Base-by-base conservation (phyloP, 1,140 invertebrate genomes). In the Neodiprion virginianus region DNA sequence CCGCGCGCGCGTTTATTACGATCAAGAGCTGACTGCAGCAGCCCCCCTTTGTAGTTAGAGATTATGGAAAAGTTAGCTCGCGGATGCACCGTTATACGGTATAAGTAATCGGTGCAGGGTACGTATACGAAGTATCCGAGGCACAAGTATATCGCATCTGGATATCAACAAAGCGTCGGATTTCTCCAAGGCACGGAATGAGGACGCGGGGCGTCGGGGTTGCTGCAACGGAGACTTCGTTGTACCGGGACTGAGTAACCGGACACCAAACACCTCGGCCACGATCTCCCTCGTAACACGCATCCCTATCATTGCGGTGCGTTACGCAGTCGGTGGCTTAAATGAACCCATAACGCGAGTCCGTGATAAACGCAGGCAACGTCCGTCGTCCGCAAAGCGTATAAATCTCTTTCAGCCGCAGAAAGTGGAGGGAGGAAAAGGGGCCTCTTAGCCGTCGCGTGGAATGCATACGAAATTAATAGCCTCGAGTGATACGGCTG, bases 401-500 rank as follows among this genome's bases (percentile, higher is more conserved):
- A 61, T 61, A 61, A 61, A 61, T 61, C 53, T 61, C 53, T 14
- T 61, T 17, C 53, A 61, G n/a, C 5, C 53, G 53, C 8, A 61
- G 53, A 61, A 61, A 5, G 53, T 8, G 1, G 28, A 40, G 28
- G 28, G 1, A 40, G 28, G 28, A 40, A 4, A 40, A 61, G 53
- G 28, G 8, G 8, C 11, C 53, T 61, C 53, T 61, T 17, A 17
- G 53, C 28, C 28, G 53, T 8, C 5, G 53, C 53, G 53, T 61
- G 53, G 53, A 61, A 61, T 61, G 53, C 53, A 61, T 61, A 61
- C 53, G 53, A 17, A 61, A 61, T 61, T 61, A 61, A 61, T 61
- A 61, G 53, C n/a, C 53, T 61, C n/a, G n/a, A 61, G 53, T 14
- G 53, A 61, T 61, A 61, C 28, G 28, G 53, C 53, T 61, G 53